Conservation (phyloP, 2,888 invertebrate species). For the Saturnia japonica region DNA sequence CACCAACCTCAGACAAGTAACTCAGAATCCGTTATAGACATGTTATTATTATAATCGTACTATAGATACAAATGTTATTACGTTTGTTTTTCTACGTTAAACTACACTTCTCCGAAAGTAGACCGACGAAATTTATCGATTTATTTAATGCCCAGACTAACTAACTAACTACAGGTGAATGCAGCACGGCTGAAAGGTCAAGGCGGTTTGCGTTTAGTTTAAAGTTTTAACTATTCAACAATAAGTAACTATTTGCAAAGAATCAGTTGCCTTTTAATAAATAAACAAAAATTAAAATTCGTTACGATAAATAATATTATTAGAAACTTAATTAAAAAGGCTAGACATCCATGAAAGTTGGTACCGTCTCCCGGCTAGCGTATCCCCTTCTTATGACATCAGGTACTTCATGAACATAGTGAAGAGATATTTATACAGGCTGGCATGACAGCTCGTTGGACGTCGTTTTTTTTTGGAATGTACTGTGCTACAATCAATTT, state of each 20-base stretch:
- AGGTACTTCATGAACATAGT: too few relatives aligned
- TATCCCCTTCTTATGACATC: too few relatives aligned
- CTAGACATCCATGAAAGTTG: too few relatives aligned
- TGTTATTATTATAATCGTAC: not conserved
- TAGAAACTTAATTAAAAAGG: not conserved
- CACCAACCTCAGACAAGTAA: not conserved
- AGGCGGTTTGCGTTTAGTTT: slow-evolving; percentile 30
- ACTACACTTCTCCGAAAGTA: not conserved
- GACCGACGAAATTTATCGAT: slow-evolving; percentile 48
- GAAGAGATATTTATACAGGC: too few relatives aligned
- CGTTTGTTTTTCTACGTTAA: not conserved
- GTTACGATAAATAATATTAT: not conserved
- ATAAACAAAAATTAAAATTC: not conserved
- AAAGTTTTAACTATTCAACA: slow-evolving; percentile 2
- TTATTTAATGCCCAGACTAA: slow-evolving; percentile 41
- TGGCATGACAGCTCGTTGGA: too few relatives aligned
- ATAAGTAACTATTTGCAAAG: not conserved
- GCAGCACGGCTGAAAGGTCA: slow-evolving; percentile 52
- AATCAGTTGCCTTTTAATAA: not conserved
- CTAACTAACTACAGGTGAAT: slow-evolving; percentile 40
- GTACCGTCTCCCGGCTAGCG: too few relatives aligned
- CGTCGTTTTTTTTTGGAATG: too few relatives aligned
- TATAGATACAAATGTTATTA: not conserved
- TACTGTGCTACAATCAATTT: too few relatives aligned
- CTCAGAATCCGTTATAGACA: not conserved